A percentile compares a stretch with the other conserved stretches of the same genome.
Evolutionary conservation across 2,888 invertebrate species (phyloP).

Genomic region (Athrips mouffetella): DNA sequence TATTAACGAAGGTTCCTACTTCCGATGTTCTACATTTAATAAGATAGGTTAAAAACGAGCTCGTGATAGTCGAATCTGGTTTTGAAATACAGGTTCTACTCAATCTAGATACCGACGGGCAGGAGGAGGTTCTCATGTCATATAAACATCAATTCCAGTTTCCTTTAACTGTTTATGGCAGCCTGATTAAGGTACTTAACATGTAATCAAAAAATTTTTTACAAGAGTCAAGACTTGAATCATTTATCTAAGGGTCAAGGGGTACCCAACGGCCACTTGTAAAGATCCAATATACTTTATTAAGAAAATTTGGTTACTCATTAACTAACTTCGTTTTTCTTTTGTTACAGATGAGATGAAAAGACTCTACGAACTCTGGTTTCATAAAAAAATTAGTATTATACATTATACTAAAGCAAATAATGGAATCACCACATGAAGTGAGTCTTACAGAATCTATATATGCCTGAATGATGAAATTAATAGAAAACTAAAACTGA

Average conservation of each 20-base stretch:
- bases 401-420: slow-evolving; percentile 35
- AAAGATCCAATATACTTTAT: no score
- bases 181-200: no score
- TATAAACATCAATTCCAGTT: no score
- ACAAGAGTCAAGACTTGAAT: no score
- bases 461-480: slow-evolving; percentile 30
- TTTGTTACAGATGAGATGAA: slow-evolving; percentile 43
- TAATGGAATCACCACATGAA: slow-evolving; percentile 43
- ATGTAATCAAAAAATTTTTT: no score
- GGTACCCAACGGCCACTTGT: no score
- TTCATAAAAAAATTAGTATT: slow-evolving; percentile 1
- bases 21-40: no score
- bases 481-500: slow-evolving; percentile 29
- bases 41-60: not conserved
- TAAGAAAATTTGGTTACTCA: not conserved
- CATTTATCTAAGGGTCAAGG: no score
- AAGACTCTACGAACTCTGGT: slow-evolving; percentile 14
- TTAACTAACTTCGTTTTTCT: slow-evolving; percentile 24
- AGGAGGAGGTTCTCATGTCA: no score
- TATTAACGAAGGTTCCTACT: no score
- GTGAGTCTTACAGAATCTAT: slow-evolving; percentile 17
- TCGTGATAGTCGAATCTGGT: not conserved
- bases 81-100: not conserved
- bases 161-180: no score
- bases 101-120: not conserved